phyloP scores from a whole-genome alignment of 2,888 invertebrate genomes.

The Timandra comae region DNA sequence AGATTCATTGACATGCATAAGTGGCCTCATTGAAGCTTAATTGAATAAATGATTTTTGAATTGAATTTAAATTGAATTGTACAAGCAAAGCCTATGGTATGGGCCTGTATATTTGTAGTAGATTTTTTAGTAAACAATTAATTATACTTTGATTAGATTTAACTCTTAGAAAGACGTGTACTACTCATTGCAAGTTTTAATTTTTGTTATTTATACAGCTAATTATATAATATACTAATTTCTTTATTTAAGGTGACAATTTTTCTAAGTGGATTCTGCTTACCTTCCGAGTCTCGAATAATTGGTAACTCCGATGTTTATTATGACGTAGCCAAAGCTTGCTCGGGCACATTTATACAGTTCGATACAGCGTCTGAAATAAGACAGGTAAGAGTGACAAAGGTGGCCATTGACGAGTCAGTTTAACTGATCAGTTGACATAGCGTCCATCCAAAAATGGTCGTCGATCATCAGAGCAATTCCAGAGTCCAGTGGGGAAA shows the following conservation, averaged over 20 bases:
- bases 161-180: not conserved
- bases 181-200: not conserved
- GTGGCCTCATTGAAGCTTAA: no score
- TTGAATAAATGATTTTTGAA: no score
- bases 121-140: not conserved
- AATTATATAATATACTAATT: no score
- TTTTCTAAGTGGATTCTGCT: slow-evolving; percentile 45
- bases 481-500: no score
- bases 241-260: slow-evolving; percentile 27
- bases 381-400: slow-evolving; percentile 42
- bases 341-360: slow-evolving; percentile 43
- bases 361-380: slow-evolving; percentile 31
- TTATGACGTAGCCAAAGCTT: slow-evolving; percentile 44
- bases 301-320: slow-evolving; percentile 35
- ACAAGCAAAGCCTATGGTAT: not conserved
- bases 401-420: no score
- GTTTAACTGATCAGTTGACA: no score
- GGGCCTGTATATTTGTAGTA: not conserved
- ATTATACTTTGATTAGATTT: not conserved
- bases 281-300: slow-evolving; percentile 1
- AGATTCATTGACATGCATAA: no score
- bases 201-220: no score
- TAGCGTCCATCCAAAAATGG: no score
- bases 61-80: no score
- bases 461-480: no score